These are phyloP conservation scores for Spodoptera picta DNA, from an alignment of 2,888 invertebrate genomes.

Conservation along the genomic window DNA sequence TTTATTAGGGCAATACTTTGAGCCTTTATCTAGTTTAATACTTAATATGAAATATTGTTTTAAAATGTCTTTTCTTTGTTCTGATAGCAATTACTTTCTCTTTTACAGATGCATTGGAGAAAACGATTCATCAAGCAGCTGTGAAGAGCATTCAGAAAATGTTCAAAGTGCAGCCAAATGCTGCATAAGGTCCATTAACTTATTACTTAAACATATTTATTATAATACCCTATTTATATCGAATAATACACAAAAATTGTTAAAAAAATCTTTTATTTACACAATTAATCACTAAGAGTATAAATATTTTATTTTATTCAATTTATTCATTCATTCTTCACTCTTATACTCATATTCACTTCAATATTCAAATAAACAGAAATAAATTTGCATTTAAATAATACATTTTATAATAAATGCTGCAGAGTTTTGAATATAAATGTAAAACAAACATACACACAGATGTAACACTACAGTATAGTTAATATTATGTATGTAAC, in stretches of 20 bases:
- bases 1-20: too few species aligned
- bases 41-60: too few species aligned
- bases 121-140: constrained; percentile 93
- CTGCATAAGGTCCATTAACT: constrained; percentile 62
- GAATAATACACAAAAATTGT: constrained; percentile 53
- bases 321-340: constrained; percentile 50
- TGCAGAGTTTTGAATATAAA: constrained; percentile 34
- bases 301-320: constrained; percentile 68
- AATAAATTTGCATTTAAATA: constrained; percentile 22
- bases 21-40: too few species aligned
- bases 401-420: constrained; percentile 32
- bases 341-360: constrained; percentile 35
- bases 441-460: constrained; percentile 26
- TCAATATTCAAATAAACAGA: constrained; percentile 40
- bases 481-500: constrained; percentile 44
- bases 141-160: constrained; percentile 90
- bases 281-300: constrained; percentile 76
- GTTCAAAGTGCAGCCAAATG: constrained; percentile 78
- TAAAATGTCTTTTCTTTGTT: not conserved
- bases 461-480: constrained; percentile 21
- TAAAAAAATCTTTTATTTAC: constrained; percentile 82
- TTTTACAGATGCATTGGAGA: constrained; percentile 92
- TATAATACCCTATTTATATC: constrained; percentile 33
- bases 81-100: not conserved
- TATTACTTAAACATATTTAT: not conserved